Conservation (phyloP, 2,888 invertebrate genomes). For the Tachina fera region DNA sequence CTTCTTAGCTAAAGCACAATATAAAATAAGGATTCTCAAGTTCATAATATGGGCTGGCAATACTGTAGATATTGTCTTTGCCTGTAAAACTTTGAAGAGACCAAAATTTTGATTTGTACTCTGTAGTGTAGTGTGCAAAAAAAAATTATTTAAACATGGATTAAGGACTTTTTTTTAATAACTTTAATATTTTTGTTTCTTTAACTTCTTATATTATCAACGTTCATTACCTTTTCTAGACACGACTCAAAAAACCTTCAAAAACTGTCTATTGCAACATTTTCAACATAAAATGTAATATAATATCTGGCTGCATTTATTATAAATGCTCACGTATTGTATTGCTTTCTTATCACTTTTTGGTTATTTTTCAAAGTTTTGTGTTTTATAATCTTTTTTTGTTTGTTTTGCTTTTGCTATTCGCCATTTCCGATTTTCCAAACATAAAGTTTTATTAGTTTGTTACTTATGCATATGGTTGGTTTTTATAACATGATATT, state of each 20-base stretch:
- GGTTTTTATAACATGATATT: neutral
- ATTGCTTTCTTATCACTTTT: slow-evolving; percentile 43
- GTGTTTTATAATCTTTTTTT: neutral
- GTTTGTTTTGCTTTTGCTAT: neutral
- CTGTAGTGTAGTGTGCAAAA: too few species aligned
- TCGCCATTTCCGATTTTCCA: slow-evolving; percentile 17
- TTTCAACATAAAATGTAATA: slow-evolving; percentile 11
- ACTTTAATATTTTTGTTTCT: too few species aligned
- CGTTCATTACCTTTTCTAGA: neutral
- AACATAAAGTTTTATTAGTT: slow-evolving; percentile 40
- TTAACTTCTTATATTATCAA: neutral
- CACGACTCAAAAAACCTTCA: slow-evolving; percentile 19
- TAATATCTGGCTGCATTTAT: slow-evolving; percentile 24
- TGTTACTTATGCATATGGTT: neutral
- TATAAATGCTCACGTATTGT: slow-evolving; percentile 45
- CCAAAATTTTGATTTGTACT: too few species aligned
- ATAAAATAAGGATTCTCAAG: too few species aligned
- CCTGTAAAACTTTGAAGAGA: too few species aligned
- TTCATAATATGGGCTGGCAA: too few species aligned
- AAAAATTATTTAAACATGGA: too few species aligned
- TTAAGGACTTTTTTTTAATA: neutral
- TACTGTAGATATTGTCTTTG: too few species aligned
- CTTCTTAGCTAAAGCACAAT: too few species aligned
- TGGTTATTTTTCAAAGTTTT: neutral
- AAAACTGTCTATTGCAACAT: slow-evolving; percentile 6